Evolutionary conservation across 2,888 invertebrate genomes (phyloP).

Genomic region (Spicauda simplicius): DNA sequence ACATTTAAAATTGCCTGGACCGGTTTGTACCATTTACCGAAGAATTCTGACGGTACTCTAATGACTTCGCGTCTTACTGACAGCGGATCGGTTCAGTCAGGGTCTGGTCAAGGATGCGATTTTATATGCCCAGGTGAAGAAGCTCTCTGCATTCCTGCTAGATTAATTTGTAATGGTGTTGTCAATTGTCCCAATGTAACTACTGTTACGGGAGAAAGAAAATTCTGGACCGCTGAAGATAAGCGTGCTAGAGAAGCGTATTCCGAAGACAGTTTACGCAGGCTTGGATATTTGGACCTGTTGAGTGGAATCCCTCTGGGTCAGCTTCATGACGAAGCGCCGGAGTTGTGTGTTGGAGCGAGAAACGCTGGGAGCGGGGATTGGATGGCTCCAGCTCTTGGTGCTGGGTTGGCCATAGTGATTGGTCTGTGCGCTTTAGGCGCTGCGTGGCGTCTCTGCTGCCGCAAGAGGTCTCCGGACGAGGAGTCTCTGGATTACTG

Average conservation of each 20-base stretch:
- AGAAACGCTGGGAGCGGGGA: conserved; percentile 78
- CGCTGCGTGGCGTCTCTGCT: conserved; percentile 86
- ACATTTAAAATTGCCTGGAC: conserved; percentile 96
- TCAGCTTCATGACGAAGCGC: conserved; percentile 90
- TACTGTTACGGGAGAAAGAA: conserved; percentile 67
- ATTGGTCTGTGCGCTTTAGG: conserved; percentile 84
- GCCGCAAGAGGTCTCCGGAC: conserved; percentile 84
- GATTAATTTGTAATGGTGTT: conserved; percentile 94
- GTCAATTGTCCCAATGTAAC: conserved; percentile 93
- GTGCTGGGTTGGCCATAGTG: conserved; percentile 84
- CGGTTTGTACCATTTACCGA: conserved; percentile 93
- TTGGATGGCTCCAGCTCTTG: conserved; percentile 87
- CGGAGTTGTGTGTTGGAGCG: conserved; percentile 88
- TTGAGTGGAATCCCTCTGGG: conserved; percentile 71
- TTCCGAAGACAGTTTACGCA: conserved; percentile 85
- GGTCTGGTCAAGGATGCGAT: conserved; percentile 87
- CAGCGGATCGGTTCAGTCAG: conserved; percentile 69
- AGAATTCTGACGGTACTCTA: conserved; percentile 91
- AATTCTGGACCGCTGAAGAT: conserved; percentile 78
- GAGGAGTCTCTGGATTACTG: conserved; percentile 87
- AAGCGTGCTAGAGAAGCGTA: conserved; percentile 82
- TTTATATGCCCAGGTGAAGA: conserved; percentile 95
- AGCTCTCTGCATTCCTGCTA: conserved; percentile 92
- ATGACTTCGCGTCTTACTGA: conserved; percentile 91
- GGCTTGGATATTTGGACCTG: conserved; percentile 83